Conservation (phyloP, 2,888 invertebrate genomes). For the Blera fallax region DNA sequence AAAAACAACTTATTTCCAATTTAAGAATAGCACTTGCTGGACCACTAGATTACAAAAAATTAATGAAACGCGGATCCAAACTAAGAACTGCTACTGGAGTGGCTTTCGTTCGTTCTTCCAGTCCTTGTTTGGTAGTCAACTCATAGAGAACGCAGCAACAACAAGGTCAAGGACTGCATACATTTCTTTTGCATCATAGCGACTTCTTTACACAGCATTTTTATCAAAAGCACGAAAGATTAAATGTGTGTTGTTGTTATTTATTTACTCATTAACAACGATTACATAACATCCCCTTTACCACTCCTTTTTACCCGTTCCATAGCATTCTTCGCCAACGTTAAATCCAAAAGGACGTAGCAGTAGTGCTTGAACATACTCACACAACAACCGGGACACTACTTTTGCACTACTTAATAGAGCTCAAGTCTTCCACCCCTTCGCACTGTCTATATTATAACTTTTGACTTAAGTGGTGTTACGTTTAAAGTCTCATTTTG, state of each 20-base stretch:
- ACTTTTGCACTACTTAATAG: background rate
- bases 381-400: background rate
- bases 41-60: no score
- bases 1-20: no score
- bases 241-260: slow-evolving; percentile 5
- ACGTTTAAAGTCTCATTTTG: slow-evolving; percentile 18
- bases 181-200: background rate
- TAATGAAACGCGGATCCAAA: no score
- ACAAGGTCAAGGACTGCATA: slow-evolving; percentile 16
- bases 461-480: slow-evolving; percentile 20
- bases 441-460: slow-evolving; percentile 25
- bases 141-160: background rate
- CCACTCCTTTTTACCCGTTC: background rate
- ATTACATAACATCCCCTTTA: background rate
- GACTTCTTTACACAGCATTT: background rate
- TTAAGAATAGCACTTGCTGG: no score
- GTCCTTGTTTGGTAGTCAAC: background rate
- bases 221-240: background rate
- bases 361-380: background rate
- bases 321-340: background rate
- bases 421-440: background rate
- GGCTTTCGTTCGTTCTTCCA: background rate
- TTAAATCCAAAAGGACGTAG: background rate
- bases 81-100: no score
- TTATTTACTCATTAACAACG: slow-evolving; percentile 13